phyloP scores from a whole-genome alignment of 2,888 invertebrate species.

The Agrochola lychnidis region DNA sequence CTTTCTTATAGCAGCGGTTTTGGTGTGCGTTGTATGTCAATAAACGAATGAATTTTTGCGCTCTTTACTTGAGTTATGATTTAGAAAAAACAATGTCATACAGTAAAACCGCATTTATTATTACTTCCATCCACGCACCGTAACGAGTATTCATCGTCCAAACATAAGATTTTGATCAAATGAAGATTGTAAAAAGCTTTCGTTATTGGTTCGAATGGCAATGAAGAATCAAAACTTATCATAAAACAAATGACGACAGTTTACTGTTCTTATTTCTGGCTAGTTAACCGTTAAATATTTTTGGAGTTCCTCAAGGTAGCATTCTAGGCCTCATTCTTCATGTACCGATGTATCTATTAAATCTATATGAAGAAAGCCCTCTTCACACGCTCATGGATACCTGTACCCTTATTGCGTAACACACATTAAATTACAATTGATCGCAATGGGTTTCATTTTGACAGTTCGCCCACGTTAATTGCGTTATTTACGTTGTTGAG shows the following conservation, averaged over 20 bases:
- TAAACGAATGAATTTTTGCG: neutral
- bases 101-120: neutral
- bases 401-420: too few relatives aligned
- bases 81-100: neutral
- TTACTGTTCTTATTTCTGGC: neutral
- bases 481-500: too few relatives aligned
- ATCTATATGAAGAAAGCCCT: too few relatives aligned
- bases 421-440: too few relatives aligned
- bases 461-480: too few relatives aligned
- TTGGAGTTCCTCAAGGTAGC: constrained; percentile 1
- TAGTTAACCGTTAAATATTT: neutral
- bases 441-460: too few relatives aligned
- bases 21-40: neutral
- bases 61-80: neutral
- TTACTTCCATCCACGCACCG: neutral
- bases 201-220: neutral
- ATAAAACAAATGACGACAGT: neutral
- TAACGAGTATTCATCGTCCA: neutral
- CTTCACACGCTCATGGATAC: neutral
- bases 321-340: neutral
- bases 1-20: neutral
- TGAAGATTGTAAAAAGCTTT: neutral
- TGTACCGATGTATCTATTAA: neutral
- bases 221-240: neutral
- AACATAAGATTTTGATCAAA: neutral